These are phyloP conservation scores for Pristionchus japonicus DNA, from an alignment of 2,888 invertebrate genomes.

Conservation along the genomic window DNA sequence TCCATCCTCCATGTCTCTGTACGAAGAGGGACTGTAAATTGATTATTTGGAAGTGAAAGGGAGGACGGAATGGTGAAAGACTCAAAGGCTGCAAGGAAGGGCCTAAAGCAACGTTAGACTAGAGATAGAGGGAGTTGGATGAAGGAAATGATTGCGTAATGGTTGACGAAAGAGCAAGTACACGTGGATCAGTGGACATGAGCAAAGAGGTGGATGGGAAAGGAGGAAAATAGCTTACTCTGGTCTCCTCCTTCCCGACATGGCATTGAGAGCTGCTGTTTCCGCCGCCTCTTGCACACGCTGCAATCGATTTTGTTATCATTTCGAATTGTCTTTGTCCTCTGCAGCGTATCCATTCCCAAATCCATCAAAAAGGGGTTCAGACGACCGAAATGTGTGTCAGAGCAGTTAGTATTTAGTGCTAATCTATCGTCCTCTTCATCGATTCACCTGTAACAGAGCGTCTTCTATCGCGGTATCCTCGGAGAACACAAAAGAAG, in stretches of 20 bases:
- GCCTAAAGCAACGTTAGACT: too few species aligned
- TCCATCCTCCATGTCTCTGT: neutral
- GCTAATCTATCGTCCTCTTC: neutral
- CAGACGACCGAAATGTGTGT: too few species aligned
- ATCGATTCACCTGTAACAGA: neutral
- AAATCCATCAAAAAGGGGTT: too few species aligned
- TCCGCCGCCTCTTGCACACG: slow-evolving; percentile 46
- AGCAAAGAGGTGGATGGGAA: too few species aligned
- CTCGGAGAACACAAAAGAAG: neutral
- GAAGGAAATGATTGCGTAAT: too few species aligned
- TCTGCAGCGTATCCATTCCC: neutral
- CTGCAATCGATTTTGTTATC: neutral
- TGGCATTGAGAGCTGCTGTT: slow-evolving; percentile 38
- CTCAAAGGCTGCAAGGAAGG: too few species aligned
- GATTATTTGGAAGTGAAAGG: too few species aligned
- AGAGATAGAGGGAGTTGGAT: too few species aligned
- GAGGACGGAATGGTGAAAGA: too few species aligned
- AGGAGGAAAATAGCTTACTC: neutral
- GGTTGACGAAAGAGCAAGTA: too few species aligned
- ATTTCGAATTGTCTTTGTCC: neutral
- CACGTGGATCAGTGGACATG: too few species aligned
- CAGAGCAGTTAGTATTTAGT: neutral
- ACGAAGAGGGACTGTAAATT: neutral
- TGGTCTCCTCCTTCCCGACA: neutral
- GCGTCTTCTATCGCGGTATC: neutral